phyloP scores from a whole-genome alignment of 2,113 vertebrate species.

The Cettia cetti region DNA sequence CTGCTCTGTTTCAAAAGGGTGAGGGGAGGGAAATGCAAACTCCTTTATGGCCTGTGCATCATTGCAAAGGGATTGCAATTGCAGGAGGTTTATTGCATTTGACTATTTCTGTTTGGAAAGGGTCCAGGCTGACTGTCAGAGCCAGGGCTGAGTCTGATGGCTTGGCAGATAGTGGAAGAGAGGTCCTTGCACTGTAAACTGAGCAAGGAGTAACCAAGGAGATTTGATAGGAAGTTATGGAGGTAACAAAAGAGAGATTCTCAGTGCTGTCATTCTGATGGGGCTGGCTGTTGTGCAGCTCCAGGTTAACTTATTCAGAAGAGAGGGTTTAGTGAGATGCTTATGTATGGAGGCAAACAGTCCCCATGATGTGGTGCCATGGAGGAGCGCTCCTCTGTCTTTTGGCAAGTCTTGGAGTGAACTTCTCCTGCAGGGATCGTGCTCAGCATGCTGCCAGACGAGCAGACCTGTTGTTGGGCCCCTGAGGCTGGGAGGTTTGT shows the following conservation, averaged over 20 bases:
- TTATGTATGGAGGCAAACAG: background rate
- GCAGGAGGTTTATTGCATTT: background rate
- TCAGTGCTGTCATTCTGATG: fast-evolving
- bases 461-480: background rate
- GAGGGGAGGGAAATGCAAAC: background rate
- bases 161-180: background rate
- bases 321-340: background rate
- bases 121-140: background rate
- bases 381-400: background rate
- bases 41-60: background rate
- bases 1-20: background rate
- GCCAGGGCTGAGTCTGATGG: background rate
- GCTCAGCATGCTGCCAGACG: background rate
- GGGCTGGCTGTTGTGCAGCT: background rate
- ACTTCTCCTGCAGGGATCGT: background rate
- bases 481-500: background rate
- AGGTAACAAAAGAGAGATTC: background rate
- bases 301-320: background rate
- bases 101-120: background rate
- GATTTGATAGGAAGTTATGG: background rate
- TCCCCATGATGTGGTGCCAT: background rate
- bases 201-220: background rate
- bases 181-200: background rate
- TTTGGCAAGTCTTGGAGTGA: background rate
- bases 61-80: background rate